phyloP scores from a whole-genome alignment of 2,888 invertebrate species.

The Tipula unca region DNA sequence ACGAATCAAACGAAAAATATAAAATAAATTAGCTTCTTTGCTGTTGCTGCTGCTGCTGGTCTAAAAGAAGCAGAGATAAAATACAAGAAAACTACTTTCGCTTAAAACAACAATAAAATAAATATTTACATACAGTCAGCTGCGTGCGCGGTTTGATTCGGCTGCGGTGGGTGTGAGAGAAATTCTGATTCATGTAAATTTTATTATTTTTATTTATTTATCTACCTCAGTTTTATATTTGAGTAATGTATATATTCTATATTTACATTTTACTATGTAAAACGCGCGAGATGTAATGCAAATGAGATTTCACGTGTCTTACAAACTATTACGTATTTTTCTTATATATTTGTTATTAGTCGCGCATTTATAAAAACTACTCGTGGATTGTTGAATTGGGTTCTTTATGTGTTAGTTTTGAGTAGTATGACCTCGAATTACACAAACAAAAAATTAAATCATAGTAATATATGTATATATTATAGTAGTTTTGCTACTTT shows the following conservation, averaged over 20 bases:
- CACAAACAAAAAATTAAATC: not conserved
- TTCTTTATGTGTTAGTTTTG: not conserved
- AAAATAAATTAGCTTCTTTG: not conserved
- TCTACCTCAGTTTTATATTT: not conserved
- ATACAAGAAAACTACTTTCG: not conserved
- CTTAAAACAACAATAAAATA: not conserved
- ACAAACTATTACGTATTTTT: not conserved
- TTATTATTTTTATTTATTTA: not conserved
- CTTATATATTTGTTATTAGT: not conserved
- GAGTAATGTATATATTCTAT: not conserved
- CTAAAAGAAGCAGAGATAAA: not conserved
- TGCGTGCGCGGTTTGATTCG: not conserved
- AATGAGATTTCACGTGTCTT: not conserved
- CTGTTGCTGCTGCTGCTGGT: not conserved
- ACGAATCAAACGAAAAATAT: not conserved
- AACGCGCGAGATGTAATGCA: not conserved
- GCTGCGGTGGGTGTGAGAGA: not conserved
- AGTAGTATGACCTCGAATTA: not conserved
- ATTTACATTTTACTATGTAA: not conserved
- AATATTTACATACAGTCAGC: not conserved
- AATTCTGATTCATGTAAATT: not conserved
- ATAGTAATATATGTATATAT: not conserved
- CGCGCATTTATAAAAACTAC: not conserved
- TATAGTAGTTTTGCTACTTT: not conserved
- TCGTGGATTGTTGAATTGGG: not conserved